Evolutionary conservation across 2,888 invertebrate species (phyloP), one percentile per base, ranked within the genome.

Genomic region (Parnassius apollo): DNA sequence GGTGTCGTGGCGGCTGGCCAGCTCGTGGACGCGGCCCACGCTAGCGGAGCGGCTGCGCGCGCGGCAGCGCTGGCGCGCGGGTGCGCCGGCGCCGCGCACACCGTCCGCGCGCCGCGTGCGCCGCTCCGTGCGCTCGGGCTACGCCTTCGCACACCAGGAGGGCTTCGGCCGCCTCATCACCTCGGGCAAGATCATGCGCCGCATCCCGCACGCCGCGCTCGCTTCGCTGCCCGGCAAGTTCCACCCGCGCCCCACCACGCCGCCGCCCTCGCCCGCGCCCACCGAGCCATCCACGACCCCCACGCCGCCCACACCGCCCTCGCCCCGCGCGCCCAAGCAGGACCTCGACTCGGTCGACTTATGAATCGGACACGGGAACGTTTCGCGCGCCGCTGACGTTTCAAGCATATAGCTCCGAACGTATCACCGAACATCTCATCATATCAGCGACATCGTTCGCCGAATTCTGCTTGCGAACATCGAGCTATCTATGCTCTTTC

Each of bases 91-190:
- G 61, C 92, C 96, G 65, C 94, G 97, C 71, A 97, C 97, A 67
- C 96, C 98, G 44, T 97, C 98, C 57, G 96, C 98, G 1, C 94
- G 98, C 65, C 94, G 98, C 75, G 97, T 97, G 65, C 93, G 99
- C 48, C 95, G 98, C 75, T 98, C 98, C 44, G 94, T 99, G 68
- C 95, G 99, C 63, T 98, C 98, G 11, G 99, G 99, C 18, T 89
- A 99, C 91, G 99, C 99, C 10, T 99, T 99, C 92, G 98, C 99
- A 63, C 99, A 99, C 91, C 98, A 98, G 89, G 97, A 98, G 93
- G 98, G 98, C 74, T 99, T 98, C 87, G 98, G 98, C 56, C 94
- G 98, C 22, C 96, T 99, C 73, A 99, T 99, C 83, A 99, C 98
- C 11, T 98, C 98, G 57, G 99, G 98, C 65, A 98, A 98, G 90